A percentile compares a stretch with the other conserved stretches of the same genome.
phyloP scores from a whole-genome alignment of 2,113 vertebrate genomes.

The Trogon melanurus region DNA sequence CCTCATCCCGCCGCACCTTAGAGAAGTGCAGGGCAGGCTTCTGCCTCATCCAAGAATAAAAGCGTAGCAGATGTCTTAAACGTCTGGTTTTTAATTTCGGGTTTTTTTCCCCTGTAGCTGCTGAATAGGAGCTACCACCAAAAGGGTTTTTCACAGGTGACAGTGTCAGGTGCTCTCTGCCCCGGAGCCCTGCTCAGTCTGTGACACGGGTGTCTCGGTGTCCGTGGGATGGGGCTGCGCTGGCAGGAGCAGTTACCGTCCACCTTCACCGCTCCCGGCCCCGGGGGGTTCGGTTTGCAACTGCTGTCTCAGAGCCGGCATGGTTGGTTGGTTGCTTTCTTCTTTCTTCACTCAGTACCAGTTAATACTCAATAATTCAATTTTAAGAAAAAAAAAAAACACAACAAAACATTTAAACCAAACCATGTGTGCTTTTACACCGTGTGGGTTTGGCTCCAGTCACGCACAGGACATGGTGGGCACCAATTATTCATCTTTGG shows the following conservation, averaged over 20 bases:
- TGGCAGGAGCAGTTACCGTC: rapidly evolving
- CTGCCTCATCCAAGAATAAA: neutral
- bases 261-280: neutral
- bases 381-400: neutral
- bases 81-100: neutral
- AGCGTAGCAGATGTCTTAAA: too few relatives aligned
- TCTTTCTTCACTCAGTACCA: neutral
- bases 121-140: neutral
- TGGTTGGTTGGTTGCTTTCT: neutral
- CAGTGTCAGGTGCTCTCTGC: neutral
- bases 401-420: neutral
- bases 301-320: neutral
- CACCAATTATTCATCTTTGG: neutral
- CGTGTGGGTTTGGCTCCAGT: neutral
- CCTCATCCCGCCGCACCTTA: rapidly evolving
- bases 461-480: neutral
- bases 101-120: neutral
- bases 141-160: neutral
- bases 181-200: neutral
- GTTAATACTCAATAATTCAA: neutral
- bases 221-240: neutral
- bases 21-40: neutral
- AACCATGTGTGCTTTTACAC: neutral
- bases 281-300: neutral
- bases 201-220: neutral